A percentile compares a stretch with the other conserved stretches of the same genome.
These are phyloP conservation scores for Pipistrellus pipistrellus DNA, from an alignment of 2,797 vertebrate species.

Conservation along the genomic window DNA sequence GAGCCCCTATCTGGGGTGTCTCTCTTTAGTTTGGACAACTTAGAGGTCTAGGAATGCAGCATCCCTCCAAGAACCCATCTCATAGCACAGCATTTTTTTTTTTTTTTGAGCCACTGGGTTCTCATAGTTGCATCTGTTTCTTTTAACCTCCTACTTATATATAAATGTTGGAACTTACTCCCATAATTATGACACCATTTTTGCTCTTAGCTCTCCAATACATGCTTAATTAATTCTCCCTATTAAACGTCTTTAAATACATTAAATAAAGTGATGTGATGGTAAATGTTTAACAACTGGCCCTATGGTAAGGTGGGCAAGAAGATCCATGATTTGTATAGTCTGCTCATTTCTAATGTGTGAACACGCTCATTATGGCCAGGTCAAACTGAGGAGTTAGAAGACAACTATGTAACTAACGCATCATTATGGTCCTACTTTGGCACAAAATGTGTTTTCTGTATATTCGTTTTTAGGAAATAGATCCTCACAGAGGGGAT, in stretches of 20 bases:
- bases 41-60: background rate
- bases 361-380: background rate
- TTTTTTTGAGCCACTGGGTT: background rate
- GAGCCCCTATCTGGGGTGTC: background rate
- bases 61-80: background rate
- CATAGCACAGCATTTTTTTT: too few species aligned
- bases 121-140: background rate
- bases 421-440: too few species aligned
- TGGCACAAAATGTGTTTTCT: background rate
- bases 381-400: background rate
- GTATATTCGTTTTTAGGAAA: background rate
- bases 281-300: background rate
- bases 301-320: background rate
- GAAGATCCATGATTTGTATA: too few species aligned
- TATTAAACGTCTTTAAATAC: background rate
- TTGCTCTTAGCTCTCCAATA: background rate
- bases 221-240: background rate
- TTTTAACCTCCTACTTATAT: background rate
- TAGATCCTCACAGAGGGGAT: background rate
- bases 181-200: background rate
- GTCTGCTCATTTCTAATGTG: background rate
- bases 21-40: background rate
- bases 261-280: background rate
- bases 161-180: background rate
- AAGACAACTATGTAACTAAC: background rate